Base-by-base conservation (phyloP, 1,140 invertebrate species). In the Cyrtorhinus lividipennis region DNA sequence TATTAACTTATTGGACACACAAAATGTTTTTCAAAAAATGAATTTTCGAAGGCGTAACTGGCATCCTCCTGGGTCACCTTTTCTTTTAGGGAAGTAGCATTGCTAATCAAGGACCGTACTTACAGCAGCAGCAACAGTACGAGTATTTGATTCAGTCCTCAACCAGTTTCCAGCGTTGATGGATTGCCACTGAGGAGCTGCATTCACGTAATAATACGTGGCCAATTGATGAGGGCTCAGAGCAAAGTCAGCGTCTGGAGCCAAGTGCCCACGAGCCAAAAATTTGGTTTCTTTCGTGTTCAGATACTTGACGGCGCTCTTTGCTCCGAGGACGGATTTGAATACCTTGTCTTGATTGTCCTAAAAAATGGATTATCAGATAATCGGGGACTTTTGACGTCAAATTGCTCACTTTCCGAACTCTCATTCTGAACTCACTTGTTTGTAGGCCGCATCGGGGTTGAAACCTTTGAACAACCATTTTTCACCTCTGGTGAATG, bases 181-280 rank as follows among this genome's bases (percentile, higher is more conserved):
- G 46, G 65, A 65, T 67, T 78, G 78, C 77, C 78, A 82, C 68
- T 80, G 78, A 2, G 80, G 80, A 22, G 73, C 71, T 0, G 69
- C 73, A 67, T 82, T 81, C 15, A 78, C 65, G 65, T 77, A 80
- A 67, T 74, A 78, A 64, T 77, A 81, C 0, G 78, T 78, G 0
- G 75, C 68, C 56, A 72, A 71, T 67, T 80, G 77, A 61, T 74
- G 71, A 1, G 72, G 67, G 2, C 70, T 70, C 25, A 75, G 74
- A 20, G 77, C 68, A 68, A 79, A 79, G 69, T 82, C 80, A 1
- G 74, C 77, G 64, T 77, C 73, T 0, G 80, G 76, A 2, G 77
- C 71, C 24, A 81, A 67, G 64, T 81, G 80, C 3, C 79, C 80
- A 60, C 76, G 70, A 1, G 76, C 73, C 23, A 81, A 64, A 57